Base-by-base conservation (phyloP, 2,888 invertebrate genomes). In the Sympetrum striolatum region DNA sequence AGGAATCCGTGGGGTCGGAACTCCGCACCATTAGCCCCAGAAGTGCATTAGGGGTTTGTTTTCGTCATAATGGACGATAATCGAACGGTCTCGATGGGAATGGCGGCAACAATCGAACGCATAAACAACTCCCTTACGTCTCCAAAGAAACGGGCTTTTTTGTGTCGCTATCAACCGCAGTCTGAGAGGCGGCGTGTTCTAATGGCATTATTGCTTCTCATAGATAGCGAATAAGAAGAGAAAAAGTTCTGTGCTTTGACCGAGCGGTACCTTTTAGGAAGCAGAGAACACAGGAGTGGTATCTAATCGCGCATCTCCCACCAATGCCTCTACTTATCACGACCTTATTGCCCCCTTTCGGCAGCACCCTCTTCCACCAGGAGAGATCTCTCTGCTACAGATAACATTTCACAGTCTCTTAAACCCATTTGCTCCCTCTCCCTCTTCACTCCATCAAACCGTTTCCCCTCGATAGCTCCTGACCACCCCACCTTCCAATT, bases 121-220 rank as follows among this genome's bases (percentile, higher is more conserved):
- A 64, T 58, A 86, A 58, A 86, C 64, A 86, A 86, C 60, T 58
- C 58, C 82, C 82, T 25, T 35, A 14, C 82, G 44, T 53, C 82
- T 53, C 53, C 35, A 35, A 58, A 35, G 18, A 14, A 73, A 73
- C 31, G 31, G 25, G 35, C 22, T 37, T 37, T 86, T 86, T 37
- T 58, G 18, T 82, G 53, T 58, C 22, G 64, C 22, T 73, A 31
- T 73, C 73, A 31, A 73, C 73, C 73, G 31, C 73, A 31, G 25
- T 73, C 73, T 64, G 25, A 64, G 64, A 25, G 64, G 64, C 64
- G 64, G 64, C 64, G 3, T 22, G 14, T 31, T 14, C 31, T 31
- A 73, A 73, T 73, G 73, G 73, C 73, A 25, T 73, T 73, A 31
- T 73, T 73, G 73, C 73, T 31, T 31, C 22, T 10, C 73, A 5